Evolutionary conservation across 1,140 invertebrate genomes (phyloP), one percentile per base, ranked within the genome.

Genomic region (Leptinotarsa texana): DNA sequence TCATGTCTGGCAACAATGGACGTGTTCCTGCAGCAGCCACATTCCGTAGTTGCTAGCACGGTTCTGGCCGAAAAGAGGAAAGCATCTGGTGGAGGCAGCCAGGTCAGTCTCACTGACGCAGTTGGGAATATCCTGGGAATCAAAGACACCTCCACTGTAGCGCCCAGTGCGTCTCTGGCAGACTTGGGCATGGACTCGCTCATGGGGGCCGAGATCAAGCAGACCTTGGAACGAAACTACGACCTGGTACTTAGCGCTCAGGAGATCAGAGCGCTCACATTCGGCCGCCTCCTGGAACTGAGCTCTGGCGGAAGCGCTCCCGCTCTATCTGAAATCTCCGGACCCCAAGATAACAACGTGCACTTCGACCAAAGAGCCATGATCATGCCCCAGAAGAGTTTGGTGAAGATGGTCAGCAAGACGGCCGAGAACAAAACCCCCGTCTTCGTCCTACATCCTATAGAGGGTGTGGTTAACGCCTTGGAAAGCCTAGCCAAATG

Each of bases 201-300:
- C 49, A 99, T 99, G 97, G 96, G 96, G 72, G 96, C 98, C 0
- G 98, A 99, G 88, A 96, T 99, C 75, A 98, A 98, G 86, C 97
- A 99, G 84, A 96, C 94, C 0, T 86, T 99, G 11, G 97, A 99
- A 84, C 89, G 96, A 71, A 95, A 95, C 78, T 97, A 94, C 85
- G 96, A 98, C 85, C 83, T 98, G 33, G 90, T 95, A 0, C 85
- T 98, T n/a, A 93, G 93, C 57, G 92, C 95, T 62, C 92, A 94
- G 82, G 96, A 98, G 85, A 97, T 99, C 80, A 90, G 97, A 71
- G 87, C 86, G 24, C 86, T 97, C 2, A 96, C 93, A 0, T 92
- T 96, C 72, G 90, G 86, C 1, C 91, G 92, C 79, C 87, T 98
- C 1, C 86, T 88, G 62, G 89, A 91, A 82, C 88, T 98, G 74